Base-by-base conservation (phyloP, 2,113 vertebrate genomes). In the Shinisaurus crocodilurus region DNA sequence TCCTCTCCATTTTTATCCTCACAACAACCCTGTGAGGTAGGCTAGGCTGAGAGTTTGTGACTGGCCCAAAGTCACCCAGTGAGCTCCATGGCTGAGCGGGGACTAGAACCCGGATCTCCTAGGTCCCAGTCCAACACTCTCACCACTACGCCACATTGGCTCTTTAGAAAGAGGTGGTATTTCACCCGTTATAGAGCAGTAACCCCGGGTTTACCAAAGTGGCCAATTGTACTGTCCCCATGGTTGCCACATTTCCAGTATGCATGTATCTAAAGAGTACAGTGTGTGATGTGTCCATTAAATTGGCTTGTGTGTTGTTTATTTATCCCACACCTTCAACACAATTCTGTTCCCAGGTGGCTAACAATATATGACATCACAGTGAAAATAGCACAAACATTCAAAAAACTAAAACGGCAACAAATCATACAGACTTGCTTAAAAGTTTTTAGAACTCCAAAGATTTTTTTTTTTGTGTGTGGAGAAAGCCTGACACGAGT, bases 171-270 rank as follows among this genome's bases (percentile, higher is more conserved):
- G 76, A 70, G 82, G 75, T 87, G 27, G 1, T 43, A 60, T 32
- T 40, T 84, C 25, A 13, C 8, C 13, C 48, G 20, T 57, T 57
- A 5, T 34, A 81, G 1, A 81, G 34, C 15, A 50, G 45, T 12
- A n/a, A 82, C 27, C 3, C 18, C 0, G 20, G 1, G n/a, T 25
- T 0, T 57, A 69, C n/a, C 43, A 23, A 3, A 54, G 48, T 0
- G 45, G 4, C 60, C 80, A 82, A 5, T 69, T 29, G 20, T 40
- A 20, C 37, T 8, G 6, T 25, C 9, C 7, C 23, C 1, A 45
- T 25, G 43, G 1, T 77, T 29, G 25, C 27, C 43, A 27, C 43
- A 48, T 12, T n/a, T 74, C 37, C 34, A 6, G 29, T 70, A 27
- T 67, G 65, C 25, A 70, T 32, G 69, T 63, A 23, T 12, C 60